Evolutionary conservation across 1,140 invertebrate species (phyloP).

Genomic region (Metaphire vulgaris): DNA sequence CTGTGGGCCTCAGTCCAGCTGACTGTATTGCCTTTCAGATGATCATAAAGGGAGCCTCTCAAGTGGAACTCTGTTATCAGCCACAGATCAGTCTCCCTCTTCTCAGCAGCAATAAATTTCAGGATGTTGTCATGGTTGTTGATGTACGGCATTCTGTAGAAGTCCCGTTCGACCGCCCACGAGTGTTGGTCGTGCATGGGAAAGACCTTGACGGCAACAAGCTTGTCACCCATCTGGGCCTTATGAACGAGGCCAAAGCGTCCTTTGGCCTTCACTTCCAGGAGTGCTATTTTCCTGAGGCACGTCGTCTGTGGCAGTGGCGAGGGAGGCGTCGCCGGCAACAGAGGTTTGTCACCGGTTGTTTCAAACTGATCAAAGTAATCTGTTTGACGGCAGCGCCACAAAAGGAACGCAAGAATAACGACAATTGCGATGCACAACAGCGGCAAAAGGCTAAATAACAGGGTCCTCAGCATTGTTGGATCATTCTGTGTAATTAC

Average conservation of each 20-base stretch:
- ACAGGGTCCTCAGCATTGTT: slow-evolving; percentile 50
- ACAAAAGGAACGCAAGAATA: slow-evolving; percentile 57
- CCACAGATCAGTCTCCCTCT: slow-evolving; percentile 82
- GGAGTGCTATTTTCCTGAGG: not conserved
- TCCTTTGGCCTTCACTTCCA: not conserved
- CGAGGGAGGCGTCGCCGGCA: not conserved
- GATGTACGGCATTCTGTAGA: slow-evolving; percentile 85
- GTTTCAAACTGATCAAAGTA: not conserved
- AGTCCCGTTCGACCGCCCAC: slow-evolving; percentile 81
- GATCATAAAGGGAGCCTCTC: slow-evolving; percentile 87
- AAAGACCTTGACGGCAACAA: slow-evolving; percentile 71
- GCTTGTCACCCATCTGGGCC: slow-evolving; percentile 46
- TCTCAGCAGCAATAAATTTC: slow-evolving; percentile 81
- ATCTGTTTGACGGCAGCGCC: slow-evolving; percentile 38
- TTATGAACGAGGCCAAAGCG: not conserved
- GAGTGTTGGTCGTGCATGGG: slow-evolving; percentile 70
- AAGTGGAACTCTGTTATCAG: slow-evolving; percentile 90
- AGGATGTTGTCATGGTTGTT: slow-evolving; percentile 78
- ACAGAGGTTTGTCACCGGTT: not conserved
- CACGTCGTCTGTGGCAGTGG: not conserved
- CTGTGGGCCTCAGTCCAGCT: slow-evolving; percentile 66
- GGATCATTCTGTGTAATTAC: not conserved
- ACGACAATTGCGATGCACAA: slow-evolving; percentile 51
- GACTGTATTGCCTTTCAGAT: slow-evolving; percentile 71
- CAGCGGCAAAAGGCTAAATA: slow-evolving; percentile 55